Percentiles rank a stretch among this genome's conserved stretches.
Evolutionary conservation across 1,140 invertebrate species (phyloP).

Genomic region (Aphelinus certus): DNA sequence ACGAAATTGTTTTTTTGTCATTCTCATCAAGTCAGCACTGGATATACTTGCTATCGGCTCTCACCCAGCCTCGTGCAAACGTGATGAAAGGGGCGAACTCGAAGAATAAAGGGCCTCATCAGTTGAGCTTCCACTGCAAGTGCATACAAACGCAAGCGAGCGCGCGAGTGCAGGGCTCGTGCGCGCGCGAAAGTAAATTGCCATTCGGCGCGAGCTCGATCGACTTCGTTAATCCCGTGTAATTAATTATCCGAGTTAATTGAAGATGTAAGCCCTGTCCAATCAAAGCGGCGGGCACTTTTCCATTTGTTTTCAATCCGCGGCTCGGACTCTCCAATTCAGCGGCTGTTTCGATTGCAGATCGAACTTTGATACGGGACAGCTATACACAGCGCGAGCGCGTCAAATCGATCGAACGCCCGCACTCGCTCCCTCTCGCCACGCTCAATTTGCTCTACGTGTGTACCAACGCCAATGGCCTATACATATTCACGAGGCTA

Average conservation of each 20-base stretch:
- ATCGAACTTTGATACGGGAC: conserved; percentile 21
- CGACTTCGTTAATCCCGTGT: conserved; percentile 28
- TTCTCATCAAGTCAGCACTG: not conserved
- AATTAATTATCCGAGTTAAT: conserved; percentile 34
- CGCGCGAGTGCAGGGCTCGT: no score
- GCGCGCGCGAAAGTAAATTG: conserved; percentile 7
- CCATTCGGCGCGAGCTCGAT: conserved; percentile 1
- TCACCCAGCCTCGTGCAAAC: not conserved
- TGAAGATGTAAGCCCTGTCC: conserved; percentile 13
- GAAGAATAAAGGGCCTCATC: not conserved
- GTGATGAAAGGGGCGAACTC: not conserved
- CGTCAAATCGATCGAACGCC: conserved; percentile 29
- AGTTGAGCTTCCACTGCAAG: not conserved
- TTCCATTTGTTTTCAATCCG: conserved; percentile 29
- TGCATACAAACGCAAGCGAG: not conserved
- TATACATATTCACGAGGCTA: conserved; percentile 32
- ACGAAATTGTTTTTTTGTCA: no score
- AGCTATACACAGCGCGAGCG: not conserved
- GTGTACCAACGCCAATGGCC: conserved; percentile 14
- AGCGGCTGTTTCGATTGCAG: conserved; percentile 20
- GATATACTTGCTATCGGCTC: not conserved
- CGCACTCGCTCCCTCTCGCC: not conserved
- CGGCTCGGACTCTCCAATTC: conserved; percentile 6
- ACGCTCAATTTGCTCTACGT: conserved; percentile 34
- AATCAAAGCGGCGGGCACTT: conserved; percentile 4